Base-by-base conservation (phyloP, 2,797 vertebrate species). In the Threskiornis aethiopicus region DNA sequence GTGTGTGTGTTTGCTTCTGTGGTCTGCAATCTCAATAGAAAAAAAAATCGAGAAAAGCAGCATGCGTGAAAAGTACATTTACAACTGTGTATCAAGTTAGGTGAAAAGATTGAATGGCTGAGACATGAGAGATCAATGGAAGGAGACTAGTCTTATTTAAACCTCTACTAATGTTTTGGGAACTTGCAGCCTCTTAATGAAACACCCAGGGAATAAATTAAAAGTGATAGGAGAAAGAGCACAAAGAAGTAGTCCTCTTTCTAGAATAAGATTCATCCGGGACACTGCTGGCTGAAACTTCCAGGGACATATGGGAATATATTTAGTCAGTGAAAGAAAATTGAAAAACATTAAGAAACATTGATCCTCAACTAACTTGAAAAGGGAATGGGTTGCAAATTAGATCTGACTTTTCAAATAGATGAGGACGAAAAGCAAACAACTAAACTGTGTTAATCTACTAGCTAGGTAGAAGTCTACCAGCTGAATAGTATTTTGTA, bases 131-230 rank as follows among this genome's bases (percentile, higher is more conserved):
- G 35, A 86, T 84, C 71, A 79, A 6, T 75, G 49, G 35, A 78
- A 84, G 41, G n/a, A 84, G 35, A 31, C 52, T 78, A 67, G 54
- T 87, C 11, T 90, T 95, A 85, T 44, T 95, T 94, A 92, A 96
- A 83, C 42, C 17, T 65, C 26, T 41, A 29, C 81, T 92, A 92
- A 66, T 39, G 46, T 92, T 92, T 93, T 47, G 67, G 69, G 65
- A 93, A 91, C 51, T 78, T 81, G 13, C 26, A 89, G 39, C 14
- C 21, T 91, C 22, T 91, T 89, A 96, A 96, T 96, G 70, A 92
- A 96, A 85, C 33, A 77, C 29, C 75, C 41, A 87, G 94, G 84
- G 92, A 93, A 92, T 94, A 96, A 94, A 95, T 93, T 94, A 93
- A 92, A 93, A 87, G 64, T 42, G 49, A 78, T 81, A 77, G 71